phyloP scores from a whole-genome alignment of 2,113 vertebrate species.

The Acanthisitta chloris region DNA sequence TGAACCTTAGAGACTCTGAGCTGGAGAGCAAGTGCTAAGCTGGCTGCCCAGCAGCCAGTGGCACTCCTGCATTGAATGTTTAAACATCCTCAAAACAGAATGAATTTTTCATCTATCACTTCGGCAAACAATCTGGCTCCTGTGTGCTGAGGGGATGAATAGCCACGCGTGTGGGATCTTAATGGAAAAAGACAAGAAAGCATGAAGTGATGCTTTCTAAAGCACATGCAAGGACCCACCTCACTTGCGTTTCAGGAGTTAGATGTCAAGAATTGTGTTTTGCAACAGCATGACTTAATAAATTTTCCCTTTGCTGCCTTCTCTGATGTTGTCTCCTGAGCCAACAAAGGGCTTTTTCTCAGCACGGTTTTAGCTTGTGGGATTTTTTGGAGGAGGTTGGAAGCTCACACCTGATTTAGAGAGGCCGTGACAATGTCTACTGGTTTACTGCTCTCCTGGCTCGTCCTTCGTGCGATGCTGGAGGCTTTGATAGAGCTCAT shows the following conservation, averaged over 20 bases:
- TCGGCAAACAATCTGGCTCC: constrained; percentile 58
- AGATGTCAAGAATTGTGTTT: background rate
- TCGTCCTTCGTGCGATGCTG: rapidly evolving
- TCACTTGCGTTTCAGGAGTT: background rate
- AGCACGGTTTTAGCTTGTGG: rapidly evolving
- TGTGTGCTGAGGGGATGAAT: constrained; percentile 48
- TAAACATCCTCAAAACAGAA: constrained; percentile 54
- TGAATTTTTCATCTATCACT: constrained; percentile 67
- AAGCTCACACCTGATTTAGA: background rate
- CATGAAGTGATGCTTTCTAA: constrained; percentile 8
- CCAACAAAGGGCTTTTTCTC: background rate
- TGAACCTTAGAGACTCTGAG: background rate
- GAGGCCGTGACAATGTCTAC: rapidly evolving
- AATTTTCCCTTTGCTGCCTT: background rate
- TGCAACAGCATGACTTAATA: background rate
- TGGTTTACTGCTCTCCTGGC: background rate
- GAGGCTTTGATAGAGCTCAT: background rate
- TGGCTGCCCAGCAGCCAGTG: constrained; percentile 34
- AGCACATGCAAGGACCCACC: background rate
- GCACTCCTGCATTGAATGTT: constrained; percentile 52
- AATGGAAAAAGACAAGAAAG: constrained; percentile 42
- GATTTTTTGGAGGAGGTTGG: background rate
- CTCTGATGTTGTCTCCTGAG: background rate
- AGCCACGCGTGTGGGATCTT: constrained; percentile 34
- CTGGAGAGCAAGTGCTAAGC: background rate